Evolutionary conservation across 1,140 invertebrate species (phyloP), one percentile per base, ranked within the genome.

Genomic region (Calosoma granatense): DNA sequence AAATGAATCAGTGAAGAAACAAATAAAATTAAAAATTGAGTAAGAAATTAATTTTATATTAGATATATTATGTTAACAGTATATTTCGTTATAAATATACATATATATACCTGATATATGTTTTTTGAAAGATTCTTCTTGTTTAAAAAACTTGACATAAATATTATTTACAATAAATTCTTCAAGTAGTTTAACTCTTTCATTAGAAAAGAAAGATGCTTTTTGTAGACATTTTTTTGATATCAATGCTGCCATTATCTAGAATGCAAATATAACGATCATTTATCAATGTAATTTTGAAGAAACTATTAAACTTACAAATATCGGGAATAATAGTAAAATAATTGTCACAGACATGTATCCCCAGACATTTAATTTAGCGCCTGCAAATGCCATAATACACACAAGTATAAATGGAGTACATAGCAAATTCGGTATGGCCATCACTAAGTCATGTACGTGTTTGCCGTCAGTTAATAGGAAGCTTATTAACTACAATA

Each of bases 281-380:
- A 59, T 56, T 53, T 30, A 41, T 47, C 11, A 60, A 56, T 23
- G 53, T 61, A 53, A 56, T 51, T 22, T 56, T 51, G 23, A 64
- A 67, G 30, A 59, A 60, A 9, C 21, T 58, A 39, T 67, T 64
- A 59, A 63, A 64, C 14, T 36, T 36, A 36, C 26, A 36, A 36
- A 36, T 36, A 36, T 59, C 53, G 0, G 61, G 61, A 17, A 67
- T 55, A 60, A 66, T 67, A 1, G 63, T 59, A 9, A 66, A 22
- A 21, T 60, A 60, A 53, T 65, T 63, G 51, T 65, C 65, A 20
- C 26, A 56, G 23, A 65, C 55, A 36, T 63, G 63, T 51, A 64
- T 63, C 41, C 64, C 61, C n/a, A 66, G 51, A 15, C 62, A 19
- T 11, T 47, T 58, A 23, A 66, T 55, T 36, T 61, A n/a, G 17